Conservation (phyloP, 2,797 vertebrate genomes). For the Coregonus ussuriensis region DNA sequence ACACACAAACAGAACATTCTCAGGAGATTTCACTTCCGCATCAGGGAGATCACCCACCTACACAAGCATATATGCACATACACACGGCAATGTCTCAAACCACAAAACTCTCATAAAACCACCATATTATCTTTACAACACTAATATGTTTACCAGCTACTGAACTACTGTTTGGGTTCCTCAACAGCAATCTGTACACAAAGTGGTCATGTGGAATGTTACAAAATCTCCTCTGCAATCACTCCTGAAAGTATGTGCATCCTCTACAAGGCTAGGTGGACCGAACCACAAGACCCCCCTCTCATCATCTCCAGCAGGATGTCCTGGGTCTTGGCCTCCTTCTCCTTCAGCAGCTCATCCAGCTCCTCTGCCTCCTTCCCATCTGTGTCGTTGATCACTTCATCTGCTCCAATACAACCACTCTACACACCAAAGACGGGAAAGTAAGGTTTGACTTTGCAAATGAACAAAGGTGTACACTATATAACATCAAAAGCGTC, state of each 20-base stretch:
- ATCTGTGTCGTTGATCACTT: slow-evolving; percentile 87
- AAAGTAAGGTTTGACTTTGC: neutral
- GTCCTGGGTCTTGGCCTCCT: slow-evolving; percentile 94
- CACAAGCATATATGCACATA: neutral
- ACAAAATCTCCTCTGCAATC: neutral
- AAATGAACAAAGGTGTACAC: neutral
- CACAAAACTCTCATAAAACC: neutral
- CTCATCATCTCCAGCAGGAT: slow-evolving; percentile 97
- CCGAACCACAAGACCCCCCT: neutral
- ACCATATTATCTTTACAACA: neutral
- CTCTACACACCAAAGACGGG: slow-evolving; percentile 74
- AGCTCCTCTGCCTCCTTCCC: slow-evolving; percentile 86
- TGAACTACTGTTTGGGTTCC: neutral
- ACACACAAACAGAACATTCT: slow-evolving; percentile 97
- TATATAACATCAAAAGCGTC: too few relatives aligned
- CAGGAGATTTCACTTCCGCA: slow-evolving; percentile 90
- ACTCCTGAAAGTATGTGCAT: neutral
- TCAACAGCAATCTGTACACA: neutral
- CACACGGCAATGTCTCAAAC: neutral
- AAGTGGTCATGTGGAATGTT: neutral
- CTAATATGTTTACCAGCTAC: neutral
- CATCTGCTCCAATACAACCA: slow-evolving; percentile 95
- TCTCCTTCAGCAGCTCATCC: slow-evolving; percentile 90
- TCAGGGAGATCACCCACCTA: slow-evolving; percentile 96
- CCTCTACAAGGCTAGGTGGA: neutral